Conservation (phyloP, 1,140 invertebrate genomes). For the Achroia grisella region DNA sequence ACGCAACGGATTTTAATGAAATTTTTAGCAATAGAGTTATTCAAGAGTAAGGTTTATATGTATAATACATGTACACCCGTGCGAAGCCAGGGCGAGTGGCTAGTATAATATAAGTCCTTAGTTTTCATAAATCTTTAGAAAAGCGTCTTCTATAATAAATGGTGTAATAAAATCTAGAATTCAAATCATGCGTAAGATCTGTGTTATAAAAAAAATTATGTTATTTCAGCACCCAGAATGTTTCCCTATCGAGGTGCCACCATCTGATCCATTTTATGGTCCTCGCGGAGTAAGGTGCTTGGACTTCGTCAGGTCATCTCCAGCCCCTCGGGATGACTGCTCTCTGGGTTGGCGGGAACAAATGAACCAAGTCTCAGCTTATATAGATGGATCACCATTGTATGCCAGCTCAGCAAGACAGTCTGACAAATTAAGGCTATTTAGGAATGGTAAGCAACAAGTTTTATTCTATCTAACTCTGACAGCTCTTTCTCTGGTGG, state of each 20-base stretch:
- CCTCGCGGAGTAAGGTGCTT: conserved; percentile 81
- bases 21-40: no score
- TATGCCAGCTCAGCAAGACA: conserved; percentile 90
- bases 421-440: conserved; percentile 82
- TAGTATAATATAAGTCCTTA: no score
- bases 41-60: no score
- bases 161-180: no score
- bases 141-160: no score
- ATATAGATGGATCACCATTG: conserved; percentile 92
- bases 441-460: conserved; percentile 80
- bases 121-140: no score
- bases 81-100: no score
- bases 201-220: no score
- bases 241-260: conserved; percentile 83
- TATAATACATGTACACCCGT: no score
- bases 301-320: conserved; percentile 83
- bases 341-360: conserved; percentile 83
- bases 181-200: no score
- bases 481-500: no score
- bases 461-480: neutral
- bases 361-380: conserved; percentile 89
- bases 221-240: conserved; percentile 84
- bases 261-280: conserved; percentile 82
- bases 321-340: conserved; percentile 81
- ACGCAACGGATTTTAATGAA: no score